phyloP scores from a whole-genome alignment of 2,113 vertebrate species.

The Penelope pileata region DNA sequence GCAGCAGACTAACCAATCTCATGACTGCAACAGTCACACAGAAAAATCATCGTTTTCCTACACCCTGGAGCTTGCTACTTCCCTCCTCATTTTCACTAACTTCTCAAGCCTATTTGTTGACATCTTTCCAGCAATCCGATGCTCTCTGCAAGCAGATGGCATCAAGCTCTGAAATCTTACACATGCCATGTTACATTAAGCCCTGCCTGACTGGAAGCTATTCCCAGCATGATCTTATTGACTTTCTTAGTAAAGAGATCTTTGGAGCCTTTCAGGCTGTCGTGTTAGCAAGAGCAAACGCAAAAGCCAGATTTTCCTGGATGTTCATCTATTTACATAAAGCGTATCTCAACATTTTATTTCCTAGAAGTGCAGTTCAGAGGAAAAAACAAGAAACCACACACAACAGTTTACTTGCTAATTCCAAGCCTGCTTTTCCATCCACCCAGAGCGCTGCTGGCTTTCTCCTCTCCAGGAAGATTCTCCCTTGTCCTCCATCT shows the following conservation, averaged over 20 bases:
- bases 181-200: background rate
- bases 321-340: background rate
- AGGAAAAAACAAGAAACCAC: background rate
- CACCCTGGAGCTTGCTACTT: background rate
- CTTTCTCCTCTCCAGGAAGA: background rate
- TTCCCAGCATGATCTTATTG: background rate
- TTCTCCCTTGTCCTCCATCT: background rate
- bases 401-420: background rate
- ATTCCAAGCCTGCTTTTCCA: background rate
- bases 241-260: background rate
- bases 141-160: conserved; percentile 14
- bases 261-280: background rate
- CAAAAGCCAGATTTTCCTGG: background rate
- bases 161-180: background rate
- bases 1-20: background rate
- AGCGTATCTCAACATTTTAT: background rate
- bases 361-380: background rate
- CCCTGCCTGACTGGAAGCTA: background rate
- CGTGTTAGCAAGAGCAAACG: background rate
- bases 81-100: background rate
- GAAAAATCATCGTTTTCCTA: background rate
- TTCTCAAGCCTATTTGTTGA: background rate
- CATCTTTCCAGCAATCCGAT: background rate
- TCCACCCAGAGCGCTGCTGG: background rate
- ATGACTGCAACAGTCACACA: background rate